Base-by-base conservation (phyloP, 2,888 invertebrate genomes). In the Philereme vetulata region DNA sequence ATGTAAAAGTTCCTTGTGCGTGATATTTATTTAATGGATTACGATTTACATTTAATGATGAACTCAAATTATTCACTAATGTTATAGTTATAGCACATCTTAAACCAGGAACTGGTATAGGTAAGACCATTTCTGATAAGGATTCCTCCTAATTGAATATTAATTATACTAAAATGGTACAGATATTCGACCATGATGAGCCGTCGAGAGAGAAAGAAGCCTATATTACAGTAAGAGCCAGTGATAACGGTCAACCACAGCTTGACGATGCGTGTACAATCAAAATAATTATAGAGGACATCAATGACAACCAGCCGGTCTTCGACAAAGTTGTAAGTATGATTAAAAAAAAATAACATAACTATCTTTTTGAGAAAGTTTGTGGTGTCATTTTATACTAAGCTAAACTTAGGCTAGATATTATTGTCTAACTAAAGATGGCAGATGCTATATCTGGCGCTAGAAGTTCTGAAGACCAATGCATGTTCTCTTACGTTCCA, bases 251-350 rank as follows among this genome's bases (percentile, higher is more conserved):
- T 0, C 94, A 95, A 70, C 98, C 98, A 0, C 95, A 96, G 50
- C 91, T 99, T 54, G 97, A 97, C 73, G 98, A 98, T 76, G 96
- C 97, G 56, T 99, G 99, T 86, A 98, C 98, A 4, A 97, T 99
- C 82, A 97, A 96, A 92, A 96, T 98, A 56, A 95, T 95, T 66
- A 96, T 98, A 67, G 95, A 95, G 77, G 99, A 99, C 87, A 95
- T 97, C 79, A 99, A 99, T 89, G 99, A 99, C 85, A 98, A 98
- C 80, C 92, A 88, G 10, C 96, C 96, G 4, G 94, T 95, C 71
- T 96, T 96, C 88, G 96, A 96, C 82, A 95, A 95, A 95, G 94
- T 94, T 87, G 96, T 96, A 88, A 93, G 95, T 94, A 78, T 72
- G 11, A 58, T 45, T 45, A 4, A 48, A 38, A 46, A 38, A 6